Evolutionary conservation across 2,797 vertebrate species (phyloP), one percentile per base, ranked within the genome.

Genomic region (Enteromius viviparus): DNA sequence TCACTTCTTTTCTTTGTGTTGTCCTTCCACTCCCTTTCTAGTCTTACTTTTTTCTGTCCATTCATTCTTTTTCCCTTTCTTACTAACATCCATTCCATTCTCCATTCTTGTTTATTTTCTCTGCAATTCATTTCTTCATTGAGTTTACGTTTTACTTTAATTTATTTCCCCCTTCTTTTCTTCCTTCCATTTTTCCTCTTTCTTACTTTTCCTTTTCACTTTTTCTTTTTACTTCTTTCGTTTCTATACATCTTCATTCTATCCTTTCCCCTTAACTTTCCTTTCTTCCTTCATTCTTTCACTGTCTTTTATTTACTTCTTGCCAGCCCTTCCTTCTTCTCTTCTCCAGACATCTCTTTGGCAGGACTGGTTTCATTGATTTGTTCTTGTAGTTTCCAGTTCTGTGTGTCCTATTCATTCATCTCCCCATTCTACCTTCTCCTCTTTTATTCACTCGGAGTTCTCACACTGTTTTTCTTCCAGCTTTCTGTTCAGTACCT

Each of bases 221-320:
- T 26, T 1, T 23, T 1, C 6, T 34, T 23, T 49, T 26, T 0
- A 14, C 8, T 7, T 29, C 51, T 86, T 78, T 32, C 29, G 26
- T 26, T 26, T 26, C 26, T 26, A 26, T 26, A 26, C 26, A 26
- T 26, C 26, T 26, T 26, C 26, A 26, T 26, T 26, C 21, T 58
- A 53, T 82, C n/a, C 74, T 34, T 65, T 29, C 86, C 64, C 84
- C 32, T 55, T 55, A 15, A 17, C 78, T 34, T 68, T 29, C 87
- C 15, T 12, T 47, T 12, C 10, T 10, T 77, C 87, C 78, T 47
- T 75, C 76, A 60, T 72, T 81, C 66, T 82, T n/a, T 47, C n/a
- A 37, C 51, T 76, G 21, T 53, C 21, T 10, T n/a, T 77, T 14
- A 51, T 51, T 51, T 14, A 29, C 5, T 6, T 12, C 26, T 69